These are phyloP conservation scores for Bubo bubo DNA, from an alignment of 2,113 vertebrate genomes.

Conservation along the genomic window DNA sequence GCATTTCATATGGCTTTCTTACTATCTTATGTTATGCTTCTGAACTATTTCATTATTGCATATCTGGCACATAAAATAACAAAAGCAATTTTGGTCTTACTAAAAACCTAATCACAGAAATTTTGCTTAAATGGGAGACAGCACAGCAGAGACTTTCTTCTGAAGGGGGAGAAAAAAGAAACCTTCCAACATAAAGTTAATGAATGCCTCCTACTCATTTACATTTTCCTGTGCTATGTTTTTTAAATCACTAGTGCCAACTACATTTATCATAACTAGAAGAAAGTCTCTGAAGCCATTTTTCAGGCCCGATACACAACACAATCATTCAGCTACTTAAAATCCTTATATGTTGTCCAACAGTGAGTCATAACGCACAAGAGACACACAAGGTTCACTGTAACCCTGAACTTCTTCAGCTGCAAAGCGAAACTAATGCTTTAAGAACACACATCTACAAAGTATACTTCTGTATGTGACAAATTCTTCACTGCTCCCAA, in stretches of 20 bases:
- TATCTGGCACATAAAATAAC: neutral
- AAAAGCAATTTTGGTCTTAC: neutral
- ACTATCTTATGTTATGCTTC: neutral
- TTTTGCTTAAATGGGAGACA: neutral
- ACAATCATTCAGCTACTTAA: neutral
- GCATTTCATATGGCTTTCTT: neutral
- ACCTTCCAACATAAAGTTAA: neutral
- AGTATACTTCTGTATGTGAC: neutral
- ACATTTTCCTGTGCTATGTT: neutral
- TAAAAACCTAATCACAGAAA: neutral
- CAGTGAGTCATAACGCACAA: rapidly evolving
- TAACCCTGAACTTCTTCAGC: neutral
- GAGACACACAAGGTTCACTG: neutral
- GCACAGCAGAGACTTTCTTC: neutral
- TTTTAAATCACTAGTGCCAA: neutral
- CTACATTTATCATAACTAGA: neutral
- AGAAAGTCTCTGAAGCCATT: neutral
- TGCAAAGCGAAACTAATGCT: neutral
- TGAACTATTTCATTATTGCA: neutral
- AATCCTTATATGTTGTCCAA: neutral
- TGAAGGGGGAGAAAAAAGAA: neutral
- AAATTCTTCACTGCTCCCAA: neutral
- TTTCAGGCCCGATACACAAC: neutral
- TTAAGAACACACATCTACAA: neutral
- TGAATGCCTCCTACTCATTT: neutral